Evolutionary conservation across 2,797 vertebrate genomes (phyloP).

Genomic region (Lagorchestes hirsutus): DNA sequence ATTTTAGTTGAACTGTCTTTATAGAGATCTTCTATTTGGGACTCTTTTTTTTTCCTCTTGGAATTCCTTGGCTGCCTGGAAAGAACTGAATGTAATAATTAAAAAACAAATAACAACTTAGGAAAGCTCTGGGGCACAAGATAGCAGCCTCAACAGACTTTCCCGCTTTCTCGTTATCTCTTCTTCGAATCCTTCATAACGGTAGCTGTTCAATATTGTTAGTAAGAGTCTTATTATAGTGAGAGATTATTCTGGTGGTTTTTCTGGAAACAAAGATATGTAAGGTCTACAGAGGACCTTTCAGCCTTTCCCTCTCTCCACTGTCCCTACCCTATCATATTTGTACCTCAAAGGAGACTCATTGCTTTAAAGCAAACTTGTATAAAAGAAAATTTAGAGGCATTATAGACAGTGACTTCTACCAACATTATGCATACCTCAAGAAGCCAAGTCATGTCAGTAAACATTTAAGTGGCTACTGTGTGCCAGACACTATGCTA

Average conservation of each 20-base stretch:
- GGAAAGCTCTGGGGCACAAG: background rate
- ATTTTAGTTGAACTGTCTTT: background rate
- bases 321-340: background rate
- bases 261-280: conserved; percentile 40
- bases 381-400: conserved; percentile 46
- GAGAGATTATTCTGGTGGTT: conserved; percentile 38
- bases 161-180: background rate
- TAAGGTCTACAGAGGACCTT: conserved; percentile 6
- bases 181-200: conserved; percentile 8
- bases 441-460: background rate
- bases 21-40: background rate
- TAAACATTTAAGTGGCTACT: background rate
- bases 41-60: background rate
- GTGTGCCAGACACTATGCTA: background rate
- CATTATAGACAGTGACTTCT: background rate
- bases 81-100: background rate
- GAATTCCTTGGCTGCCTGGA: background rate
- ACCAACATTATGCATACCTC: background rate
- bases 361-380: conserved; percentile 22
- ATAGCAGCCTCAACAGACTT: background rate
- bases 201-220: conserved; percentile 29
- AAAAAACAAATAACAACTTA: background rate
- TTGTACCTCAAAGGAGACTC: conserved; percentile 51
- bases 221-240: conserved; percentile 24
- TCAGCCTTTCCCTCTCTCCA: background rate